These are phyloP conservation scores for Diplogasteroides magnus DNA, from an alignment of 1,140 invertebrate genomes.

Conservation along the genomic window DNA sequence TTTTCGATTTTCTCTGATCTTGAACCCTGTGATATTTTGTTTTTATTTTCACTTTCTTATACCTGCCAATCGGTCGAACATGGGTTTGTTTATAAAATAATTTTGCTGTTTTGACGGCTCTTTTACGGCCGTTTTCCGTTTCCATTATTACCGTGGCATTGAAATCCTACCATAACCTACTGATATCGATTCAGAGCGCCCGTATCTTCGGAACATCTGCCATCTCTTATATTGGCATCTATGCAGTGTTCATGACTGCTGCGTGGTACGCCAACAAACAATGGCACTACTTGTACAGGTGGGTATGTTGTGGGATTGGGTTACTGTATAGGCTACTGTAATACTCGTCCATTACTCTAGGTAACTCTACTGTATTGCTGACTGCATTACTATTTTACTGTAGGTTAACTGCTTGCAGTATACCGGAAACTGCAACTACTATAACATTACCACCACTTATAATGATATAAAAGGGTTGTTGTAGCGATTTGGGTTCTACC, in stretches of 20 bases:
- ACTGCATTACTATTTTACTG: too few species aligned
- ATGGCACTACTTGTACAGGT: constrained; percentile 34
- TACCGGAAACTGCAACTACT: too few species aligned
- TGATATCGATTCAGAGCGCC: constrained; percentile 2
- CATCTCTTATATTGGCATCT: constrained; percentile 23
- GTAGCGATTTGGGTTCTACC: too few species aligned
- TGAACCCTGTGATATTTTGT: not conserved
- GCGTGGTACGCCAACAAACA: constrained; percentile 30
- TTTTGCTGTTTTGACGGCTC: not conserved
- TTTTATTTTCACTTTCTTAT: not conserved
- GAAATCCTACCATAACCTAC: too few species aligned
- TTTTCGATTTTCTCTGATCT: too few species aligned
- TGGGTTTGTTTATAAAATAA: not conserved
- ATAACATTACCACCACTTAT: too few species aligned
- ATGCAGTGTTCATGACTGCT: constrained; percentile 16
- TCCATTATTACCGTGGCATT: not conserved
- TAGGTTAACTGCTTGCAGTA: too few species aligned
- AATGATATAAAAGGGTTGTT: too few species aligned
- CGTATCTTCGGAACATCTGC: constrained; percentile 17
- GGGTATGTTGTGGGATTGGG: not conserved
- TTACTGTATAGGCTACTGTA: not conserved
- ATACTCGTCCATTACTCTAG: too few species aligned
- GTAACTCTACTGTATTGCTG: too few species aligned
- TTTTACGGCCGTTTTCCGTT: not conserved
- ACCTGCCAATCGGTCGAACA: constrained; percentile 6